These are phyloP conservation scores for Lucifuga dentata DNA, from an alignment of 2,113 vertebrate species.

Conservation along the genomic window DNA sequence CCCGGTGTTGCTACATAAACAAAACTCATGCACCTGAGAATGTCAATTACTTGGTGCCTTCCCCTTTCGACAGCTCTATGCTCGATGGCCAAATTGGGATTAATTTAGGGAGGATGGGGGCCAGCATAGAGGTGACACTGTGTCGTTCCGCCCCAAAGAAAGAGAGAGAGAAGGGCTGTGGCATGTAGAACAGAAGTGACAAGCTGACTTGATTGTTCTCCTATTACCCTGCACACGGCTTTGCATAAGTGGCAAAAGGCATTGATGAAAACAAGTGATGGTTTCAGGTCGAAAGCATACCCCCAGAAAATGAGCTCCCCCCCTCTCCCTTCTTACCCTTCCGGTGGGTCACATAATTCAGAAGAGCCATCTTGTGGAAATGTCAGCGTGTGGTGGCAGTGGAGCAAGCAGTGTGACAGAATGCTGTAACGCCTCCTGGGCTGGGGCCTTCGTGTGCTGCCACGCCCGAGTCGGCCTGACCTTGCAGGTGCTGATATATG, in stretches of 20 bases:
- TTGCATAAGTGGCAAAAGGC: constrained; percentile 78
- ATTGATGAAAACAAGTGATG: constrained; percentile 81
- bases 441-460: constrained; percentile 58
- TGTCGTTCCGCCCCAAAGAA: constrained; percentile 67
- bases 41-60: constrained; percentile 73
- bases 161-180: constrained; percentile 5
- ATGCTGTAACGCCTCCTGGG: constrained; percentile 66
- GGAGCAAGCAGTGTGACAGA: constrained; percentile 79
- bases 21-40: constrained; percentile 78
- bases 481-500: constrained; percentile 80
- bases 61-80: constrained; percentile 53
- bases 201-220: constrained; percentile 72
- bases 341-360: constrained; percentile 77
- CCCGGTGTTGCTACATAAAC: constrained; percentile 76
- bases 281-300: constrained; percentile 80
- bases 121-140: constrained; percentile 74
- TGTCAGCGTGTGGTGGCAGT: constrained; percentile 76
- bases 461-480: constrained; percentile 71
- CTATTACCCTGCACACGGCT: constrained; percentile 67
- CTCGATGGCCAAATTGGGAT: constrained; percentile 80
- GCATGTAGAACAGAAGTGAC: constrained; percentile 58
- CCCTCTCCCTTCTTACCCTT: constrained; percentile 72
- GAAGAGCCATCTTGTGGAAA: constrained; percentile 80
- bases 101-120: constrained; percentile 75
- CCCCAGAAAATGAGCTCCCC: constrained; percentile 80